Conservation (phyloP, 1,140 invertebrate species). For the Apocrypta bakeri region DNA sequence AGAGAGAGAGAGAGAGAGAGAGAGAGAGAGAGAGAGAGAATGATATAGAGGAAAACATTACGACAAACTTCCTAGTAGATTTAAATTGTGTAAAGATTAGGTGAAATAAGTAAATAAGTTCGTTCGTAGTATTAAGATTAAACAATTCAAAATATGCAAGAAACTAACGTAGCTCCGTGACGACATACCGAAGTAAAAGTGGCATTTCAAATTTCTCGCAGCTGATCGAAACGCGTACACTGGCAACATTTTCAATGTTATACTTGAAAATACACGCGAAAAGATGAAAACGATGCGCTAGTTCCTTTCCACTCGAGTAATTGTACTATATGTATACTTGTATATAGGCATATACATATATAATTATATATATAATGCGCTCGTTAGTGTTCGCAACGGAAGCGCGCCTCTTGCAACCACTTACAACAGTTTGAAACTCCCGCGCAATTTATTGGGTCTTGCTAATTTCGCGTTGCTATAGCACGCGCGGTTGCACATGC, state of each 20-base stretch:
- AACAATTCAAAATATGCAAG: background rate
- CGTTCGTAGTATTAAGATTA: background rate
- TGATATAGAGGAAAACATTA: too few species aligned
- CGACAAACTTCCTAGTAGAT: background rate
- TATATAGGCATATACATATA: too few species aligned
- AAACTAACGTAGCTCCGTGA: background rate
- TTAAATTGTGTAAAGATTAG: background rate
- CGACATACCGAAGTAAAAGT: background rate
- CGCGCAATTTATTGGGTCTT: background rate
- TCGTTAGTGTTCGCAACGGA: background rate
- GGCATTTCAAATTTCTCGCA: background rate
- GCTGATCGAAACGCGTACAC: too few species aligned
- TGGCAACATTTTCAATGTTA: too few species aligned
- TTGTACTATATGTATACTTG: background rate
- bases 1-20: too few species aligned
- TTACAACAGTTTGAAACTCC: background rate
- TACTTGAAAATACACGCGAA: background rate
- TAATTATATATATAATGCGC: too few species aligned
- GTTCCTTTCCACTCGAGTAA: background rate
- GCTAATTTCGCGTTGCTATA: background rate
- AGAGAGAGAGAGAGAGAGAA: too few species aligned
- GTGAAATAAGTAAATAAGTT: background rate
- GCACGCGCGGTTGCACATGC: background rate
- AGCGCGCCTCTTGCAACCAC: background rate
- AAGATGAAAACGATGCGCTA: background rate